phyloP scores from a whole-genome alignment of 2,797 vertebrate genomes.

The Silurus aristotelis region DNA sequence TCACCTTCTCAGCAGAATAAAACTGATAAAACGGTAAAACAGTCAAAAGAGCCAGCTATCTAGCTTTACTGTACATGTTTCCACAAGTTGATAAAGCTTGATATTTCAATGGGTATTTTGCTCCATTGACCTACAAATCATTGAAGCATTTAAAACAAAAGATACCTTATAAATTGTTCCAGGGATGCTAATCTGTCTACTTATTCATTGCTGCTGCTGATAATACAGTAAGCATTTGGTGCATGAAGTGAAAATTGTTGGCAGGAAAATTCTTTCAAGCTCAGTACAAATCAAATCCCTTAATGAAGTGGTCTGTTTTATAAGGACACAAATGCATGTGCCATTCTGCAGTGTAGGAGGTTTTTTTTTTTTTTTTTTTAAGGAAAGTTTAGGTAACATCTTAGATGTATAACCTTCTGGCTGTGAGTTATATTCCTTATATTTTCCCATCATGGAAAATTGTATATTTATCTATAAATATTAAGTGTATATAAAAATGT shows the following conservation, averaged over 20 bases:
- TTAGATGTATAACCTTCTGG: not conserved
- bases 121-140: not conserved
- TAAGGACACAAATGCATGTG: no score
- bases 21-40: not conserved
- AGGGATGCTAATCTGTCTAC: not conserved
- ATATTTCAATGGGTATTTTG: not conserved
- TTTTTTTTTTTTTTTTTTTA: no score
- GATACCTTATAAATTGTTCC: not conserved
- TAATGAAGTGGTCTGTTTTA: no score
- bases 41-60: not conserved
- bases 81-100: no score
- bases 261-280: not conserved
- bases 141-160: not conserved
- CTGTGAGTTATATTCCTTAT: not conserved
- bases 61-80: not conserved
- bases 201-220: not conserved
- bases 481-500: not conserved
- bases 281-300: no score
- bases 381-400: not conserved
- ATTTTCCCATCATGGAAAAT: not conserved
- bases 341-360: no score
- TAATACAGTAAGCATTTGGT: not conserved
- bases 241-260: not conserved
- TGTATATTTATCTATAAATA: not conserved
- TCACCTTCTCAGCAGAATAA: no score